Conservation (phyloP, 2,888 invertebrate genomes). For the Notocelia uddmanniana region DNA sequence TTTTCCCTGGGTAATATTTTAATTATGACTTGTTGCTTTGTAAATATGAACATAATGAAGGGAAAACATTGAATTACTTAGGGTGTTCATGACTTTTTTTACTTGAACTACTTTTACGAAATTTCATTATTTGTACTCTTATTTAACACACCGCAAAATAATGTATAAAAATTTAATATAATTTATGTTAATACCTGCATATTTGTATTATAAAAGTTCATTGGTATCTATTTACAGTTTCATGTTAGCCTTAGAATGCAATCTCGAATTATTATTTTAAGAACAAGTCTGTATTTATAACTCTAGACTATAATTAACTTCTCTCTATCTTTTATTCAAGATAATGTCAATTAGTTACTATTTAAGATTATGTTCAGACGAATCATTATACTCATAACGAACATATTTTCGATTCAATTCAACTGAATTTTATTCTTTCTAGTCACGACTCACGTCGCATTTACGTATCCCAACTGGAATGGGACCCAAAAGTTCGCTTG, state of each 20-base stretch:
- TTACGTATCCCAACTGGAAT: constrained; percentile 53
- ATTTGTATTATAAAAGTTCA: no score
- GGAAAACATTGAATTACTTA: not conserved
- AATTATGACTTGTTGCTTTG: constrained; percentile 3
- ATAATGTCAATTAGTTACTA: constrained; percentile 35
- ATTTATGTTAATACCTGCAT: no score
- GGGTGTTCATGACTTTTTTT: not conserved
- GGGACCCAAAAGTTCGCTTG: constrained; percentile 55
- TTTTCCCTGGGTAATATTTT: constrained; percentile 15
- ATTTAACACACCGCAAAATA: no score
- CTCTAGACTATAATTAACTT: not conserved
- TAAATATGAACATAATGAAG: not conserved
- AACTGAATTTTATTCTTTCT: constrained; percentile 54
- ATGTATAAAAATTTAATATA: no score
- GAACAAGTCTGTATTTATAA: not conserved
- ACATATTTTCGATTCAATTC: constrained; percentile 42
- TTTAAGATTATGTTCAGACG: not conserved
- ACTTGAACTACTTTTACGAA: not conserved
- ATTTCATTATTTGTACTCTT: no score
- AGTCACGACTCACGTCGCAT: constrained; percentile 56
- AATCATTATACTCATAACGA: not conserved
- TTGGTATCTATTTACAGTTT: no score
- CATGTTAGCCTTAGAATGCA: no score
- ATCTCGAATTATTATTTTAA: not conserved
- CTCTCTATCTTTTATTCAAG: not conserved